A percentile compares a stretch with the other conserved stretches of the same genome.
Conservation (phyloP, 1,140 invertebrate genomes). For the Drosophila tropicalis region DNA sequence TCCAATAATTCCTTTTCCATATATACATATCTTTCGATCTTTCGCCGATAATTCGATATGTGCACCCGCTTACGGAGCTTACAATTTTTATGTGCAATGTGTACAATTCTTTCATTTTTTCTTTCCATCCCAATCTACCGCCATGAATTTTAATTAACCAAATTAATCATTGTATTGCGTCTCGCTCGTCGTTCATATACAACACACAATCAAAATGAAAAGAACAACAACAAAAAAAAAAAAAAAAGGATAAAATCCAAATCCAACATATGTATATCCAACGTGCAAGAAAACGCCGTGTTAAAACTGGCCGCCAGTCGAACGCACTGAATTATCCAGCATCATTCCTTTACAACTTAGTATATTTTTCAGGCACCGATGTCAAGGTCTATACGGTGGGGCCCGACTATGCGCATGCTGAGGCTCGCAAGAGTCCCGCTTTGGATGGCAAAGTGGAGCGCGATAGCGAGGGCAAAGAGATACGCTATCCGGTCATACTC, state of each 20-base stretch:
- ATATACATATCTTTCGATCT: background rate
- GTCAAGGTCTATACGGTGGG: constrained; percentile 89
- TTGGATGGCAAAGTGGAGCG: constrained; percentile 99
- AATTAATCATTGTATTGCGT: constrained; percentile 55
- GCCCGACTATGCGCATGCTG: constrained; percentile 99
- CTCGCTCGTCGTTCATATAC: constrained; percentile 51
- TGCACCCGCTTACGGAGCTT: constrained; percentile 5
- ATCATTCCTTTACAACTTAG: constrained; percentile 83
- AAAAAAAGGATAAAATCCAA: constrained; percentile 1
- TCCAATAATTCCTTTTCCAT: background rate
- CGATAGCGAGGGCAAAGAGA: constrained; percentile 99
- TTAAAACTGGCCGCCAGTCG: constrained; percentile 70
- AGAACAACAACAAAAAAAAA: background rate
- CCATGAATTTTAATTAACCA: background rate
- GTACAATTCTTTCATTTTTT: background rate
- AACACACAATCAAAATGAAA: constrained; percentile 11
- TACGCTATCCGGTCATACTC: constrained; percentile 98
- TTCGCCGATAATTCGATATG: background rate
- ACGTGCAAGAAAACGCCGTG: constrained; percentile 28
- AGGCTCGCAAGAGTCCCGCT: constrained; percentile 98
- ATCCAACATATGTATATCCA: background rate
- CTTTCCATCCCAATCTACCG: background rate
- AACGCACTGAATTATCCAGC: constrained; percentile 81
- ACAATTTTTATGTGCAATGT: background rate
- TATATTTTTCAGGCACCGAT: constrained; percentile 85